Evolutionary conservation across 2,113 vertebrate species (phyloP).

Genomic region (Archilochus colubris): DNA sequence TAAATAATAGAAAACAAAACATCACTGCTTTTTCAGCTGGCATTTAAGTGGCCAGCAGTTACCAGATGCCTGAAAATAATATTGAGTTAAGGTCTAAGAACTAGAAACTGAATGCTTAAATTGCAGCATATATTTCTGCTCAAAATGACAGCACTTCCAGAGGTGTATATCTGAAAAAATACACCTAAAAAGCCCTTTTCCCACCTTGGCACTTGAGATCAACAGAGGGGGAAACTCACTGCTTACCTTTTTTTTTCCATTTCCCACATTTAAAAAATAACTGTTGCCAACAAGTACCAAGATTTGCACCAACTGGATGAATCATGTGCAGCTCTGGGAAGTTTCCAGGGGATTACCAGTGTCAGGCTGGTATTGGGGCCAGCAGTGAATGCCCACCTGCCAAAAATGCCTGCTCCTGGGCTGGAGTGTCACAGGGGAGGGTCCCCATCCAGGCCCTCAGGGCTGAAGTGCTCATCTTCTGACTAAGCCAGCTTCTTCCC

Average conservation of each 20-base stretch:
- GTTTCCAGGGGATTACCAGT: not conserved
- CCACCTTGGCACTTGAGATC: not conserved
- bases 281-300: accelerated
- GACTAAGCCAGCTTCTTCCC: too few species aligned
- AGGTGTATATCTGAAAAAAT: accelerated
- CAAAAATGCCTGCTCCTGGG: too few species aligned
- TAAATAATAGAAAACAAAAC: not conserved
- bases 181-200: too few species aligned
- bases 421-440: accelerated
- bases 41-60: not conserved
- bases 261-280: not conserved
- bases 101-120: accelerated
- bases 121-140: accelerated
- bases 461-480: too few species aligned
- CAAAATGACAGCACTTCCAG: accelerated
- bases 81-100: not conserved
- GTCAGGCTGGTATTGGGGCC: not conserved
- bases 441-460: too few species aligned
- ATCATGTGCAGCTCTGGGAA: accelerated
- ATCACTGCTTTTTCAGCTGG: accelerated
- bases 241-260: not conserved
- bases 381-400: too few species aligned
- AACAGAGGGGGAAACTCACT: accelerated
- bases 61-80: not conserved
- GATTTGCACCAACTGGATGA: too few species aligned